Evolutionary conservation across 92 coral and sea anemone genomes (phyloP).

Genomic region (Phymanthus crucifer): DNA sequence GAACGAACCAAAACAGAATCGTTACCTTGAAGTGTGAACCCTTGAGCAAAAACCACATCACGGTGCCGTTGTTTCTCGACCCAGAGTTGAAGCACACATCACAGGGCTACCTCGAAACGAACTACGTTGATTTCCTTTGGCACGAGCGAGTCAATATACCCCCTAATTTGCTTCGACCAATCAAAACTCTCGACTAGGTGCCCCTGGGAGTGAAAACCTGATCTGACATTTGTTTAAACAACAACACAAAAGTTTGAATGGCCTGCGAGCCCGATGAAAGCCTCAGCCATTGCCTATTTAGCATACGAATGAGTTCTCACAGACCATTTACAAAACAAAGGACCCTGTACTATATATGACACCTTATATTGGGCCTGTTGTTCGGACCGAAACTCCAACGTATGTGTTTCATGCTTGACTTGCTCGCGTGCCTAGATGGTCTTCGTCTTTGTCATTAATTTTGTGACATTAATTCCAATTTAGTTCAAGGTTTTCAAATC

Average conservation of each 20-base stretch:
- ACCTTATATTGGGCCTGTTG: neutral
- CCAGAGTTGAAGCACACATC: neutral
- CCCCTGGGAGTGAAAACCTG: constrained; percentile 41
- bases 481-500: neutral
- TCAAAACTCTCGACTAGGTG: constrained; percentile 13
- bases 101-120: neutral
- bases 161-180: constrained; percentile 22
- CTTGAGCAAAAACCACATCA: constrained; percentile 6
- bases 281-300: constrained; percentile 15
- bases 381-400: neutral
- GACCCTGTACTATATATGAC: neutral
- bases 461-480: neutral
- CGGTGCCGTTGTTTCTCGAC: neutral
- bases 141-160: constrained; percentile 46
- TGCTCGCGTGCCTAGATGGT: neutral
- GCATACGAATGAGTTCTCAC: constrained; percentile 5
- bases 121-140: constrained; percentile 20
- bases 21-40: constrained; percentile 3
- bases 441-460: neutral
- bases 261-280: constrained; percentile 17
- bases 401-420: constrained; percentile 7
- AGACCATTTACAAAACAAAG: constrained; percentile 27
- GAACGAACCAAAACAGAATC: constrained; percentile 1
- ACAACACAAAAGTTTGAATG: constrained; percentile 22
- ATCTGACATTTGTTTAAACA: constrained; percentile 32